phyloP scores from a whole-genome alignment of 2,113 vertebrate genomes.

The Amia ocellicauda region DNA sequence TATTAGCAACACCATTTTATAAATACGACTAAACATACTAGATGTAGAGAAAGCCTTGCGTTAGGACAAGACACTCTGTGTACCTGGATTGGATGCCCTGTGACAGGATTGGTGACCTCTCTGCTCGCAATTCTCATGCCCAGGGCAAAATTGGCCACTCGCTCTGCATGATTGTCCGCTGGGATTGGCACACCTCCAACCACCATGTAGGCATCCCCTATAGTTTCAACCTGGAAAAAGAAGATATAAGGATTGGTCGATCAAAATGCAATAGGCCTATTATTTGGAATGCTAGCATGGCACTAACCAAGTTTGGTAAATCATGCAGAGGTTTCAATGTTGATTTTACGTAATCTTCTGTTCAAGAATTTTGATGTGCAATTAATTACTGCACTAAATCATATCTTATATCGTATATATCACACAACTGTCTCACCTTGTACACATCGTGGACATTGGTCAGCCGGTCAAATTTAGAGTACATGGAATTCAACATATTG shows the following conservation, averaged over 20 bases:
- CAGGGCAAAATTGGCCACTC: constrained; percentile 68
- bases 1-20: too few relatives aligned
- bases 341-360: too few relatives aligned
- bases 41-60: neutral
- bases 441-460: constrained; percentile 63
- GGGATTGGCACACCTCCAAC: constrained; percentile 59
- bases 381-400: too few relatives aligned
- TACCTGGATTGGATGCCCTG: constrained; percentile 62
- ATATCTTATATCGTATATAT: too few relatives aligned
- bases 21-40: too few relatives aligned
- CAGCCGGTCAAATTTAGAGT: constrained; percentile 68
- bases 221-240: constrained; percentile 63
- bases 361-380: too few relatives aligned
- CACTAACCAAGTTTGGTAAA: too few relatives aligned
- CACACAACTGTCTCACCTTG: constrained; percentile 50
- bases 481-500: constrained; percentile 72
- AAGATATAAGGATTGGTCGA: neutral
- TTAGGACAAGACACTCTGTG: too few relatives aligned
- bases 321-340: too few relatives aligned
- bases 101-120: constrained; percentile 63
- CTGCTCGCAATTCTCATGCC: constrained; percentile 61
- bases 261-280: neutral
- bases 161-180: constrained; percentile 48
- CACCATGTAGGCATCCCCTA: constrained; percentile 70
- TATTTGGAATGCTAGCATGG: neutral